Evolutionary conservation across 2,113 vertebrate genomes (phyloP).

Genomic region (Sebastes fasciatus): DNA sequence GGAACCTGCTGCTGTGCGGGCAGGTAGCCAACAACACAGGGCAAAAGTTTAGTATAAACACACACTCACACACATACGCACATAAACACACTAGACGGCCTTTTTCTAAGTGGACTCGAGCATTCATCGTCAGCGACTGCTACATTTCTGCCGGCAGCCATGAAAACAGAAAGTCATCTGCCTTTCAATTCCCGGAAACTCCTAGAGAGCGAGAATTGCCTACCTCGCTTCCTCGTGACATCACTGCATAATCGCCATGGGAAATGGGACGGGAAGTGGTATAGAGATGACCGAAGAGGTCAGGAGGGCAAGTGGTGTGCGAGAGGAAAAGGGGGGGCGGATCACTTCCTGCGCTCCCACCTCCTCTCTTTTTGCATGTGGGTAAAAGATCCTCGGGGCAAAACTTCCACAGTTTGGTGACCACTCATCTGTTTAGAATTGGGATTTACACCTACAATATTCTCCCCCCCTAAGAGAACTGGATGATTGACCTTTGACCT

Average conservation of each 20-base stretch:
- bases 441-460: conserved; percentile 28
- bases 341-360: conserved; percentile 50
- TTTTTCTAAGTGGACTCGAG: background rate
- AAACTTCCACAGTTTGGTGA: conserved; percentile 2
- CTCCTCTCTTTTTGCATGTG: conserved; percentile 17
- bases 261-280: conserved; percentile 70
- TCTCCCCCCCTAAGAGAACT: background rate
- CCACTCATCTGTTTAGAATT: background rate
- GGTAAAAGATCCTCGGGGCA: background rate
- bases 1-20: conserved; percentile 17
- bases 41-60: conserved; percentile 41
- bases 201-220: conserved; percentile 28
- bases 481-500: conserved; percentile 25
- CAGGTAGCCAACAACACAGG: conserved; percentile 29
- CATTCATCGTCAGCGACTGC: background rate
- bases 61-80: background rate
- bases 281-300: conserved; percentile 30
- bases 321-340: conserved; percentile 40
- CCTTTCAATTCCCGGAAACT: conserved; percentile 68
- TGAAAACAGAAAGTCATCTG: conserved; percentile 42
- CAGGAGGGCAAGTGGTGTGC: conserved; percentile 37
- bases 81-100: background rate
- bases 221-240: conserved; percentile 64
- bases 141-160: background rate
- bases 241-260: conserved; percentile 48